These are phyloP conservation scores for Papilio helenus DNA, from an alignment of 1,140 invertebrate species.

Conservation along the genomic window DNA sequence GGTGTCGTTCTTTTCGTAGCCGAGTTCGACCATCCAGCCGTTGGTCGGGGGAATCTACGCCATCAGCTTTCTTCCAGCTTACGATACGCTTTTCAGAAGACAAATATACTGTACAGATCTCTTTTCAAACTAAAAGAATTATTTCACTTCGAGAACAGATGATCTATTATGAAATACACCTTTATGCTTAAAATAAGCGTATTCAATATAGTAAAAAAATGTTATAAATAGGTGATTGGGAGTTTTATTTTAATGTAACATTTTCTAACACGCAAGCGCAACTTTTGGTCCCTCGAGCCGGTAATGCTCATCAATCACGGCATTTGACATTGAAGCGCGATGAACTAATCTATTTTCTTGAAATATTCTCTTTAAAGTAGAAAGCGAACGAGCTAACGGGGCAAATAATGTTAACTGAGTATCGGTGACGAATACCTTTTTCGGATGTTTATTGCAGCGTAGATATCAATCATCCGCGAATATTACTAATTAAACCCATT, in stretches of 20 bases:
- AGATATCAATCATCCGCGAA: no score
- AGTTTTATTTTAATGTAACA: background rate
- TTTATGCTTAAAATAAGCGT: background rate
- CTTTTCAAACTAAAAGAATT: background rate
- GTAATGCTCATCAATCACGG: background rate
- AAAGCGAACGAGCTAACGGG: background rate
- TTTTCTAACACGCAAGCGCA: background rate
- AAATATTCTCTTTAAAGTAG: background rate
- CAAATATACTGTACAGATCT: background rate
- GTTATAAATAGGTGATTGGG: background rate
- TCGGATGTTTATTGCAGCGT: no score
- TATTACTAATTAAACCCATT: no score
- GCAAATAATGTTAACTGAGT: no score
- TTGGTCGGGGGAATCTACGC: no score
- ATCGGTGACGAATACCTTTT: no score
- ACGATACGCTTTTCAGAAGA: background rate
- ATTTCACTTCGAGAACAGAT: background rate
- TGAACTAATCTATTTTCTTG: constrained; percentile 13
- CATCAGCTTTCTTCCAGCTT: no score
- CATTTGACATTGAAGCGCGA: constrained; percentile 4
- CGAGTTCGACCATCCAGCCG: no score
- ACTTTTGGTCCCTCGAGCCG: background rate
- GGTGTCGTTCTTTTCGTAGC: no score
- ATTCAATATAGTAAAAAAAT: background rate
- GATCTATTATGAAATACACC: background rate